Evolutionary conservation across 2,888 invertebrate genomes (phyloP).

Genomic region (Clostera curtula): DNA sequence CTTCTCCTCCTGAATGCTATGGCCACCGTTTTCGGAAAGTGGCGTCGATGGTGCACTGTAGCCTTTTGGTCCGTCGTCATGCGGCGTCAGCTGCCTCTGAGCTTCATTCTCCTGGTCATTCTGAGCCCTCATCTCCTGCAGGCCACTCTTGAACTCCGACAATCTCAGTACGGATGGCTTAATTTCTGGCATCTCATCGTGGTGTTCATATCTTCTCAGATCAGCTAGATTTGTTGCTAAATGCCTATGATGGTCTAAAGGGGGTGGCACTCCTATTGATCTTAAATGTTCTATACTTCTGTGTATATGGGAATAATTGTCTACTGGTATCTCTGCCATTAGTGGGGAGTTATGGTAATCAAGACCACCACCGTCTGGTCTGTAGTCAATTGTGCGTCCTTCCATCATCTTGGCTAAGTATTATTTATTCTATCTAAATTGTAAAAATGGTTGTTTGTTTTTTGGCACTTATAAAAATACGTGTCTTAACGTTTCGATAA

Average conservation of each 20-base stretch:
- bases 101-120: conserved; percentile 64
- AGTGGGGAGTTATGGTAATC: conserved; percentile 80
- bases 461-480: conserved; percentile 73
- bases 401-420: conserved; percentile 66
- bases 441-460: conserved; percentile 39
- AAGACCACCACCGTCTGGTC: conserved; percentile 76
- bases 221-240: conserved; percentile 64
- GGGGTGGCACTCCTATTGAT: conserved; percentile 73
- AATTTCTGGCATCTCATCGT: conserved; percentile 66
- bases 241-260: conserved; percentile 65
- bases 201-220: conserved; percentile 65
- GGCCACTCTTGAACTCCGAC: conserved; percentile 63
- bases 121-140: conserved; percentile 58
- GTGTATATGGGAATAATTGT: conserved; percentile 79
- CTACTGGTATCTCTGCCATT: conserved; percentile 80
- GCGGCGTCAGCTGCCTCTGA: conserved; percentile 63
- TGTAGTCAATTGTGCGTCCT: conserved; percentile 71
- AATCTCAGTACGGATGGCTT: conserved; percentile 69
- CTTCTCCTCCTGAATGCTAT: conserved; percentile 67
- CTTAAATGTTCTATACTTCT: conserved; percentile 79
- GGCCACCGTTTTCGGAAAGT: conserved; percentile 67
- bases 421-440: conserved; percentile 58
- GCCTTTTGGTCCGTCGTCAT: conserved; percentile 65
- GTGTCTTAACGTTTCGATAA: conserved; percentile 43
- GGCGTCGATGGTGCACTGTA: conserved; percentile 72